These are phyloP conservation scores for Lepidothrix coronata DNA, from an alignment of 2,113 vertebrate genomes.

Conservation along the genomic window DNA sequence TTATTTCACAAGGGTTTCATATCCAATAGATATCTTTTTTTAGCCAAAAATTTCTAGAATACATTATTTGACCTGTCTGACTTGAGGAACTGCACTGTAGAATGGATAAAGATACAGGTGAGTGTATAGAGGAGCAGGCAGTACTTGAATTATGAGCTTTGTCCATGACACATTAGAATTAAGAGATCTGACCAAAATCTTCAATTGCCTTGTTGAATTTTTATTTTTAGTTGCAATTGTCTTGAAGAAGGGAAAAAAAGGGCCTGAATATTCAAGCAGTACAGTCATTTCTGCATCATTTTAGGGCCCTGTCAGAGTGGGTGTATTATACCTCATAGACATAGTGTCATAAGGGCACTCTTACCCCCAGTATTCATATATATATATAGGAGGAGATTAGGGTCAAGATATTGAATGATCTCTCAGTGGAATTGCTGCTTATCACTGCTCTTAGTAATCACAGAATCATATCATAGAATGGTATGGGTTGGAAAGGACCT, in stretches of 20 bases:
- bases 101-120: neutral
- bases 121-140: neutral
- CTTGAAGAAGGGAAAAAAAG: neutral
- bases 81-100: neutral
- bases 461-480: neutral
- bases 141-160: neutral
- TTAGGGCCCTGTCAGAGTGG: neutral
- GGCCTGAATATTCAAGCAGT: neutral
- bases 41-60: neutral
- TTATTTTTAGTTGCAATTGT: neutral
- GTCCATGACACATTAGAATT: neutral
- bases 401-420: neutral
- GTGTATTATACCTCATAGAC: neutral
- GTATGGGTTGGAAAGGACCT: neutral
- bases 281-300: neutral
- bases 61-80: neutral
- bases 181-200: neutral
- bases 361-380: neutral
- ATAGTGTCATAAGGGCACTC: neutral
- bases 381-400: neutral
- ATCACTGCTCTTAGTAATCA: neutral
- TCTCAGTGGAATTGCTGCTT: neutral
- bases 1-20: neutral
- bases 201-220: neutral
- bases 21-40: neutral